A percentile compares a stretch with the other conserved stretches of the same genome.
Conservation (phyloP, 2,113 vertebrate species). For the Pseudois nayaur region DNA sequence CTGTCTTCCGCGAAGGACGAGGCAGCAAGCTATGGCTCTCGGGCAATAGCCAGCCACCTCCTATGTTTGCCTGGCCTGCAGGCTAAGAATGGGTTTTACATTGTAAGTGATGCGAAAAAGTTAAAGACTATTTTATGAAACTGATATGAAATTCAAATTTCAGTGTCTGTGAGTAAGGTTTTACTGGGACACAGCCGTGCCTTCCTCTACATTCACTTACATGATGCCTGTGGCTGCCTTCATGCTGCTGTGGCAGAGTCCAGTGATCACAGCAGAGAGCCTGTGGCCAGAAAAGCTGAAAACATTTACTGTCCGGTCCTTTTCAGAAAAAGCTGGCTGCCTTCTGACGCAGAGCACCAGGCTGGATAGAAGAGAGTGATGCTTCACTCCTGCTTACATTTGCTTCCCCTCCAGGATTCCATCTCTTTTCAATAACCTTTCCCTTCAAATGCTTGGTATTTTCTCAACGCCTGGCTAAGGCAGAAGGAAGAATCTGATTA, state of each 20-base stretch:
- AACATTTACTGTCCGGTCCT: not conserved
- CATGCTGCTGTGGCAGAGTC: fast-evolving
- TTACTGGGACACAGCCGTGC: not conserved
- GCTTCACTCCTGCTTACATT: not conserved
- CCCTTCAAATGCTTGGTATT: not conserved
- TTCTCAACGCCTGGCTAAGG: slow-evolving; percentile 10
- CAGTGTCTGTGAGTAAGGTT: not conserved
- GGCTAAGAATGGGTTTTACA: not conserved
- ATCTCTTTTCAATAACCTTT: not conserved
- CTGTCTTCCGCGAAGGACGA: not conserved
- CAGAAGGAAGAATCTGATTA: slow-evolving; percentile 32
- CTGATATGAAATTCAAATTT: not conserved
- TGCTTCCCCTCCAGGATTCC: fast-evolving
- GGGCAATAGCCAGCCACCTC: fast-evolving
- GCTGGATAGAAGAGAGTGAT: not conserved
- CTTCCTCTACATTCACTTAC: fast-evolving
- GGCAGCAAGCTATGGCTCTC: fast-evolving
- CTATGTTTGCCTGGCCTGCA: not conserved
- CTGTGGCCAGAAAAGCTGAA: not conserved
- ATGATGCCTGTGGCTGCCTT: not conserved
- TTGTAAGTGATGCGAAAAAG: not conserved
- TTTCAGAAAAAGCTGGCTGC: not conserved
- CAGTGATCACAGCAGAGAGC: not conserved
- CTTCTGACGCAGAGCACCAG: not conserved
- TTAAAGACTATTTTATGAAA: not conserved